Evolutionary conservation across 2,797 vertebrate genomes (phyloP).

Genomic region (Pseudochromis fuscus): DNA sequence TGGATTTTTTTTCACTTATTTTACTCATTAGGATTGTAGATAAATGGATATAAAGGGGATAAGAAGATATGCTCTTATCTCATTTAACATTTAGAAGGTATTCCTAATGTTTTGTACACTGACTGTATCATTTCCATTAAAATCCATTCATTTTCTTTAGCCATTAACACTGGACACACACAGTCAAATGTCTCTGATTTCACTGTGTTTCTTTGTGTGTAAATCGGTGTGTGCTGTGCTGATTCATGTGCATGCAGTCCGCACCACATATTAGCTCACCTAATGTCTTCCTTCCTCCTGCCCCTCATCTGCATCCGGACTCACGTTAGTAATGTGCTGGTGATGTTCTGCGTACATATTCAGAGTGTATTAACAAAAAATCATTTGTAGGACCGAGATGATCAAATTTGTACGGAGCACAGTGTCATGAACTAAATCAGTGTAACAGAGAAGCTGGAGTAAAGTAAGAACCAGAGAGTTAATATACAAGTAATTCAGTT

Average conservation of each 20-base stretch:
- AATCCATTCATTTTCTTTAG: constrained; percentile 53
- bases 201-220: constrained; percentile 60
- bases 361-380: background rate
- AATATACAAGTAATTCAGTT: background rate
- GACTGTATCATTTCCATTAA: constrained; percentile 58
- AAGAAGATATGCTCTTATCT: background rate
- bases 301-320: constrained; percentile 6
- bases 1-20: background rate
- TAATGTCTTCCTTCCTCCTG: constrained; percentile 39
- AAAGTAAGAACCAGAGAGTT: background rate
- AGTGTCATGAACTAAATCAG: background rate
- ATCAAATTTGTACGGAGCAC: constrained; percentile 2
- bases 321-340: constrained; percentile 6
- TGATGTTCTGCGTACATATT: background rate
- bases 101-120: constrained; percentile 71
- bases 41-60: background rate
- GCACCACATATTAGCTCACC: constrained; percentile 35
- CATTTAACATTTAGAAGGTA: constrained; percentile 4
- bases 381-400: background rate
- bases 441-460: background rate
- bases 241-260: constrained; percentile 56
- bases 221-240: constrained; percentile 56
- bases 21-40: background rate
- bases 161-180: constrained; percentile 62
- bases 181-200: constrained; percentile 55